Conservation (phyloP, 2,888 invertebrate species). For the Imbricaverruca yamaguchii region DNA sequence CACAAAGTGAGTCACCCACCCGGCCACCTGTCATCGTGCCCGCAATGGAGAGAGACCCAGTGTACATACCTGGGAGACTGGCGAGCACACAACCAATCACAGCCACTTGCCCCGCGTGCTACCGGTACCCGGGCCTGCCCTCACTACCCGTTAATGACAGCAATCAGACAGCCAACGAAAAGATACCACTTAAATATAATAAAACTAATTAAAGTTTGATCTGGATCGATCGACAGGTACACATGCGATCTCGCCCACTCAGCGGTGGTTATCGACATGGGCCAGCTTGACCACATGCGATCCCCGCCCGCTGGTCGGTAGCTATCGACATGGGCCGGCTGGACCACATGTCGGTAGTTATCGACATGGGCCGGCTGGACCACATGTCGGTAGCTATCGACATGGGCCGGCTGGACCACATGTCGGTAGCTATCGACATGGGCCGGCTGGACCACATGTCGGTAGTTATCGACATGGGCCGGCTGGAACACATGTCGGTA, state of each 20-base stretch:
- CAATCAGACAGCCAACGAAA: constrained; percentile 16
- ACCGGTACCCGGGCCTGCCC: too few relatives aligned
- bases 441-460: too few relatives aligned
- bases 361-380: too few relatives aligned
- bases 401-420: too few relatives aligned
- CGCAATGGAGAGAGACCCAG: neutral
- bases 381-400: too few relatives aligned
- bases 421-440: too few relatives aligned
- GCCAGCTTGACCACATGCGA: neutral
- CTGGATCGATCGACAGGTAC: neutral
- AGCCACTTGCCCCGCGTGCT: neutral
- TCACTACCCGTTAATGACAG: neutral
- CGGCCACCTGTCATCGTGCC: neutral
- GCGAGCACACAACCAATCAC: neutral
- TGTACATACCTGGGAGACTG: neutral
- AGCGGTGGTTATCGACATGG: neutral
- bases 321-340: too few relatives aligned
- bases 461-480: too few relatives aligned
- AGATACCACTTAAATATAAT: constrained; percentile 19
- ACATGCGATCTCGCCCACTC: neutral
- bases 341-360: too few relatives aligned
- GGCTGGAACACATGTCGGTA: too few relatives aligned
- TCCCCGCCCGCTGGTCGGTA: neutral
- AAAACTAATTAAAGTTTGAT: constrained; percentile 19
- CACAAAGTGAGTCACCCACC: neutral